Percentiles rank a stretch among this genome's conserved stretches.
These are phyloP conservation scores for Hozukius guyotensis DNA, from an alignment of 2,797 vertebrate species.

Conservation along the genomic window DNA sequence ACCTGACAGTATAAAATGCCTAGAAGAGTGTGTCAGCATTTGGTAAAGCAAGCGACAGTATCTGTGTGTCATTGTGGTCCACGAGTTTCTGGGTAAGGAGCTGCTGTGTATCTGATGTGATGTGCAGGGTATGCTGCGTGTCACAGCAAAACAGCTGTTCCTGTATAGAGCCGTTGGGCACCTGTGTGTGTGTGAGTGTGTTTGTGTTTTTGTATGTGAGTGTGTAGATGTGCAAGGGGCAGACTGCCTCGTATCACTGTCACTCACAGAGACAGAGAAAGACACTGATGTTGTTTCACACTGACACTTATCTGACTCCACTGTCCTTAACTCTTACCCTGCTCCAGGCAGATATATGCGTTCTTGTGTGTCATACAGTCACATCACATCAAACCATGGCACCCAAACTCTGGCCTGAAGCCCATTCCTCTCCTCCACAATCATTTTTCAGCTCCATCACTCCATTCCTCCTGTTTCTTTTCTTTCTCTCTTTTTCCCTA, in stretches of 20 bases:
- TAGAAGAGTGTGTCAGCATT: slow-evolving; percentile 68
- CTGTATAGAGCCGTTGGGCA: slow-evolving; percentile 64
- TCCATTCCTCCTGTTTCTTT: slow-evolving; percentile 19
- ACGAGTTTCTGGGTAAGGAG: slow-evolving; percentile 41
- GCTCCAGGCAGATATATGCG: slow-evolving; percentile 64
- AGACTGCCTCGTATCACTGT: slow-evolving; percentile 78
- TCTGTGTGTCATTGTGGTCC: slow-evolving; percentile 60
- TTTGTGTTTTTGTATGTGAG: slow-evolving; percentile 36
- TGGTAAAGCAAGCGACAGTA: slow-evolving; percentile 36
- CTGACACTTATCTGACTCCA: slow-evolving; percentile 81
- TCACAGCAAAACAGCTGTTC: slow-evolving; percentile 72
- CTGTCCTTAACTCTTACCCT: slow-evolving; percentile 76
- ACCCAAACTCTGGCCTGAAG: slow-evolving; percentile 74
- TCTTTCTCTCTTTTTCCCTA: neutral
- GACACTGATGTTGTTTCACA: slow-evolving; percentile 79
- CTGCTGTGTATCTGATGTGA: slow-evolving; percentile 68
- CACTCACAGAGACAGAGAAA: slow-evolving; percentile 76
- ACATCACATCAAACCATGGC: slow-evolving; percentile 77
- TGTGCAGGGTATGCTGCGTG: slow-evolving; percentile 77
- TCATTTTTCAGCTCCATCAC: slow-evolving; percentile 36
- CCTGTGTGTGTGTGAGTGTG: slow-evolving; percentile 54
- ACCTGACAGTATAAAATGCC: slow-evolving; percentile 65
- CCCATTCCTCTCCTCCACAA: slow-evolving; percentile 51
- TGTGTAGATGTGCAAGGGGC: slow-evolving; percentile 46
- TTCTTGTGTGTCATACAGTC: slow-evolving; percentile 65